Conservation (phyloP, 2,797 vertebrate genomes). For the Siniperca scherzeri region DNA sequence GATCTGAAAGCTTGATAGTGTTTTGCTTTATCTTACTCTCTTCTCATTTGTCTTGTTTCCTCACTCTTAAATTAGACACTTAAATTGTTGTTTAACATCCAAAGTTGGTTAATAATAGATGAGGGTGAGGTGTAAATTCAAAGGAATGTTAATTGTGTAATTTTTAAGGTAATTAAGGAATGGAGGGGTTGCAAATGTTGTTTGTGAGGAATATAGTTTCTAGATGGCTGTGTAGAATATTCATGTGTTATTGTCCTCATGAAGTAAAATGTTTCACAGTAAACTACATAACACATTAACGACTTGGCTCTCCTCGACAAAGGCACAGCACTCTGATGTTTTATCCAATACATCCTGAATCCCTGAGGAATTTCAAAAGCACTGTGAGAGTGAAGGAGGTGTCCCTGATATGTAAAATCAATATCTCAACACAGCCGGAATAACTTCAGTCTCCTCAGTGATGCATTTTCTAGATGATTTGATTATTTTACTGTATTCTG, state of each 20-base stretch:
- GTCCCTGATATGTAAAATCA: constrained; percentile 58
- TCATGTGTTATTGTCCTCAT: not conserved
- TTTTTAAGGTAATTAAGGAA: not conserved
- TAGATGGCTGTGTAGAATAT: not conserved
- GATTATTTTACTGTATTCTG: constrained; percentile 32
- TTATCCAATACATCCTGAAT: constrained; percentile 44
- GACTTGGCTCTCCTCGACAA: constrained; percentile 1
- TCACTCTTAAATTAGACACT: constrained; percentile 21
- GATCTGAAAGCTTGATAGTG: constrained; percentile 1
- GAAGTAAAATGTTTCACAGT: constrained; percentile 2
- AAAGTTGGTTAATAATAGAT: constrained; percentile 3
- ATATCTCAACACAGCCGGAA: constrained; percentile 53
- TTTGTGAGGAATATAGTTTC: not conserved
- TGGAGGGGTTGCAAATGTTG: not conserved
- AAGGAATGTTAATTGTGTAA: not conserved
- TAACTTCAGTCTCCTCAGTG: constrained; percentile 18
- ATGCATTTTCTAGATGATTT: constrained; percentile 37
- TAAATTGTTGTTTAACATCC: constrained; percentile 23
- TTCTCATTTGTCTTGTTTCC: not conserved
- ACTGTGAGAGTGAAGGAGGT: constrained; percentile 21
- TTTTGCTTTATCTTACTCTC: constrained; percentile 1
- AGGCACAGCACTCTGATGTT: not conserved
- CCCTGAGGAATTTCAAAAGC: constrained; percentile 21
- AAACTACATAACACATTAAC: not conserved
- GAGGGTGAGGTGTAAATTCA: not conserved